Conservation (phyloP, 2,888 invertebrate species). For the Oscheius sp. region DNA sequence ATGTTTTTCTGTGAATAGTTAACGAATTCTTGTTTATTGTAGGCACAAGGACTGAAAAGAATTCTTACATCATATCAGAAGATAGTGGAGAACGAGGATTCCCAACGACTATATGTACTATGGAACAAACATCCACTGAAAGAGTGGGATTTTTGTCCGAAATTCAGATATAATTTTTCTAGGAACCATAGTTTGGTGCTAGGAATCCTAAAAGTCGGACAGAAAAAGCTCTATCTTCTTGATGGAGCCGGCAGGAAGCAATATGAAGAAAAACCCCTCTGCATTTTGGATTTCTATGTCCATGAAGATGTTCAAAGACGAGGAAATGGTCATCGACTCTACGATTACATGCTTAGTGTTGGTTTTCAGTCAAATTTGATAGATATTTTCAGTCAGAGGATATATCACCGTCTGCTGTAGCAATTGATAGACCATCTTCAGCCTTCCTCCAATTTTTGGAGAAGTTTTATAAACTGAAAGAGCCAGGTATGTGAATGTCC, state of each 20-base stretch:
- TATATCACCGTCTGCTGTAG: constrained; percentile 74
- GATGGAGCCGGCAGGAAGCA: constrained; percentile 47
- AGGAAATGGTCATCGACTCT: constrained; percentile 85
- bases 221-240: constrained; percentile 82
- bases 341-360: constrained; percentile 86
- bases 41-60: constrained; percentile 65
- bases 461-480: constrained; percentile 81
- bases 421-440: constrained; percentile 90
- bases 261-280: constrained; percentile 78
- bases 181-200: constrained; percentile 70
- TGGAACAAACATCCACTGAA: constrained; percentile 57
- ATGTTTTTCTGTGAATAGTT: background rate
- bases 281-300: constrained; percentile 92
- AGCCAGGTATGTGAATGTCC: constrained; percentile 73
- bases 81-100: constrained; percentile 62
- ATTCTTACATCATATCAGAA: constrained; percentile 67
- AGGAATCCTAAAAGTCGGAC: constrained; percentile 88
- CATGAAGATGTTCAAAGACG: constrained; percentile 83
- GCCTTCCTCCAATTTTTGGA: constrained; percentile 85
- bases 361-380: background rate
- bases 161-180: background rate
- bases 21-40: constrained; percentile 24
- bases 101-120: constrained; percentile 62
- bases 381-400: constrained; percentile 45
- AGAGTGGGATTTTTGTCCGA: constrained; percentile 29